These are phyloP conservation scores for Tiliacea aurago DNA, from an alignment of 2,888 invertebrate species.

Conservation along the genomic window DNA sequence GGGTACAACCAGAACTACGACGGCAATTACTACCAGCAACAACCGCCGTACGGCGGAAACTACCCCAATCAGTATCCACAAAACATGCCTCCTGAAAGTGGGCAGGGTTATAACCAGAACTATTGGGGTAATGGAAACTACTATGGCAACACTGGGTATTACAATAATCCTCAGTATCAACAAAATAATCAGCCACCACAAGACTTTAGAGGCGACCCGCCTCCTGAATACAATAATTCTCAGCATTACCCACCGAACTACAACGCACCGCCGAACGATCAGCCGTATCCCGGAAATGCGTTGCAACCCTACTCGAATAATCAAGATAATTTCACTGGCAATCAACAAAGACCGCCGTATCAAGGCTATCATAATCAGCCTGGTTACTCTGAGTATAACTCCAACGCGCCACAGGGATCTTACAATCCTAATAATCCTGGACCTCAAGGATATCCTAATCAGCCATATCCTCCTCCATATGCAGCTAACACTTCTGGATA, in stretches of 20 bases:
- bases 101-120: slow-evolving; percentile 83
- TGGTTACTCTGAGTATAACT: slow-evolving; percentile 80
- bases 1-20: slow-evolving; percentile 85
- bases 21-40: slow-evolving; percentile 84
- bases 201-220: slow-evolving; percentile 77
- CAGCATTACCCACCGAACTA: slow-evolving; percentile 82
- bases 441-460: slow-evolving; percentile 77
- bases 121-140: slow-evolving; percentile 86
- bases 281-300: slow-evolving; percentile 78
- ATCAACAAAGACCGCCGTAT: slow-evolving; percentile 80
- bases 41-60: slow-evolving; percentile 79
- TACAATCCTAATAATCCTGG: slow-evolving; percentile 76
- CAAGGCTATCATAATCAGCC: slow-evolving; percentile 76
- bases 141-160: slow-evolving; percentile 83
- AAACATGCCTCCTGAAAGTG: slow-evolving; percentile 76
- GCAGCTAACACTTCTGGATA: slow-evolving; percentile 74
- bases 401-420: slow-evolving; percentile 72
- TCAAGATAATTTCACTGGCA: slow-evolving; percentile 78
- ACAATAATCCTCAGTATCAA: slow-evolving; percentile 84
- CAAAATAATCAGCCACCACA: slow-evolving; percentile 78
- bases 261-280: slow-evolving; percentile 75
- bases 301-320: slow-evolving; percentile 80
- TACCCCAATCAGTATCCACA: slow-evolving; percentile 86
- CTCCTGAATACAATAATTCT: slow-evolving; percentile 76
- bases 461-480: slow-evolving; percentile 79